phyloP scores from a whole-genome alignment of 2,113 vertebrate species.

The Natator depressus region DNA sequence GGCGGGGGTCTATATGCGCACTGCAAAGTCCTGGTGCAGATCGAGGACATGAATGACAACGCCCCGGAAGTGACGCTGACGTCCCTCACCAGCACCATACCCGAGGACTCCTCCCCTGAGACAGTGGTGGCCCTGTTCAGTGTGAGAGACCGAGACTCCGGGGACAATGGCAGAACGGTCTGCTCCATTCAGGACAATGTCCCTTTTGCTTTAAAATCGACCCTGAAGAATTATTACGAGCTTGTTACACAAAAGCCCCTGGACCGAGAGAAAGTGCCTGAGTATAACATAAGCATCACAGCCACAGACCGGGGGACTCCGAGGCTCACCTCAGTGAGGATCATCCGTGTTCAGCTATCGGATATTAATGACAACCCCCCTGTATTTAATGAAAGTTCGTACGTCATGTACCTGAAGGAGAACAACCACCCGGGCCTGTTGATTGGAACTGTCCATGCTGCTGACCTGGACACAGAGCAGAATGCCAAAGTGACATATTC shows the following conservation, averaged over 20 bases:
- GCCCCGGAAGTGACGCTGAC: slow-evolving; percentile 67
- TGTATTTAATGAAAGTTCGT: slow-evolving; percentile 45
- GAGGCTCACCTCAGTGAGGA: slow-evolving; percentile 32
- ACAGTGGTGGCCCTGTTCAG: slow-evolving; percentile 68
- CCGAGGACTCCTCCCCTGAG: slow-evolving; percentile 73
- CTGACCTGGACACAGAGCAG: slow-evolving; percentile 65
- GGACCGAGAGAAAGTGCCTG: slow-evolving; percentile 61
- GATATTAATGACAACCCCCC: slow-evolving; percentile 77
- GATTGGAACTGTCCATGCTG: slow-evolving; percentile 45
- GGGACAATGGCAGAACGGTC: slow-evolving; percentile 77
- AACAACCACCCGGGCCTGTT: slow-evolving; percentile 73
- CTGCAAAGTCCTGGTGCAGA: slow-evolving; percentile 70
- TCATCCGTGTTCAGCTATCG: slow-evolving; percentile 29
- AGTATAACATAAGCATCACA: slow-evolving; percentile 66
- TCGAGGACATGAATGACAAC: slow-evolving; percentile 80
- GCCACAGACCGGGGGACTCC: slow-evolving; percentile 59
- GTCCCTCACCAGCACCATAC: slow-evolving; percentile 35
- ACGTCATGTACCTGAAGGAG: slow-evolving; percentile 71
- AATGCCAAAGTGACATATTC: slow-evolving; percentile 71
- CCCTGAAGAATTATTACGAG: slow-evolving; percentile 70
- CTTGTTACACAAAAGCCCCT: slow-evolving; percentile 58
- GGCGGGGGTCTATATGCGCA: slow-evolving; percentile 73
- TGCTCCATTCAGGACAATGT: slow-evolving; percentile 64
- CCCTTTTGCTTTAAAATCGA: slow-evolving; percentile 71
- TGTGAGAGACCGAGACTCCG: slow-evolving; percentile 78